Evolutionary conservation across 2,888 invertebrate species (phyloP), one percentile per base, ranked within the genome.

Genomic region (Cataglyphis cursor): DNA sequence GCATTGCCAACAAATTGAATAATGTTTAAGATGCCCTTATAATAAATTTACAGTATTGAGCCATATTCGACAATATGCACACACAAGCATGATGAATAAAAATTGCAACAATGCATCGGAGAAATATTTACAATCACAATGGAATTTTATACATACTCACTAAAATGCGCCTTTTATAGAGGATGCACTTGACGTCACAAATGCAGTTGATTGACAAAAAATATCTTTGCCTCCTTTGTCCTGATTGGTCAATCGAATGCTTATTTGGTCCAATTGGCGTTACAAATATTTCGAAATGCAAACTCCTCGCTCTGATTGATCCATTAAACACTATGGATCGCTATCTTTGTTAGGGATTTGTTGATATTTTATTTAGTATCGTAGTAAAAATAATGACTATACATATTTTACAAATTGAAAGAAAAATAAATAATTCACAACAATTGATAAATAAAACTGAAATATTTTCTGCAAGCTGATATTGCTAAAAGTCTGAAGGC

Each of bases 1-100:
- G 92, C 94, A 94, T 94, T 87, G 88, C 91, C 89, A 44, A 83
- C 61, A 74, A 84, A 82, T 85, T 86, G 9, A 61, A 18, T 61
- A 44, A 64, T n/a, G 18, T 10, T 65, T 64, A 35, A 62, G 18
- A 35, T 15, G 6, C 6, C 41, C 8, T 18, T 28, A 44, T 0
- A 8, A 48, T 21, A 44, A 48, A 74, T 21, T 18, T 18, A 6
- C 2, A 18, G 8, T 51, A 18, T 48, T n/a, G n/a, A 51, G n/a
- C 8, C 51, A 18, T 48, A 48, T 8, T 1, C 0, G n/a, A n/a
- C n/a, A 48, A 48, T 6, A 35, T 35, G 31, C 6, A 35, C 31
- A 35, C 31, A 48, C 48, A 48, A 5, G 18, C 18, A 51, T 8
- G 8, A 51, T n/a, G 2, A 15, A 44, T 44, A 4, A 44, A 12